Base-by-base conservation (phyloP, 2,888 invertebrate species). In the Rambutsinella grinnellia region DNA sequence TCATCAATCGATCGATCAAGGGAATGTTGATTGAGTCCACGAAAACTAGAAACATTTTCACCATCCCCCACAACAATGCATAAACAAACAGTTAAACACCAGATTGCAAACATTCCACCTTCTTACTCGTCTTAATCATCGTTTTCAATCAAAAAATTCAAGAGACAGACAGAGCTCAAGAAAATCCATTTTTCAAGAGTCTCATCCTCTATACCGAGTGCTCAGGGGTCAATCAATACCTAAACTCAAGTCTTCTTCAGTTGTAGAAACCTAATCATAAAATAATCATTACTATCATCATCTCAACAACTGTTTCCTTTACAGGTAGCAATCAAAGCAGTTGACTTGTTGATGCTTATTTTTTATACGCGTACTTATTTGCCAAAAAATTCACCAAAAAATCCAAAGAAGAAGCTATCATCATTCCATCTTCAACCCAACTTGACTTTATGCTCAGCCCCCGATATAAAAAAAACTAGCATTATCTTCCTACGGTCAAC, bases 161-260 rank as follows among this genome's bases (percentile, higher is more conserved):
- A 5, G 5, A 36, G n/a, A n/a, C n/a, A n/a, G n/a, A n/a, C n/a
- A n/a, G n/a, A n/a, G n/a, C n/a, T n/a, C n/a, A n/a, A 36, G 36
- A 36, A 5, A 8, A 36, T 36, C 36, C 13, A 8, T 36, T 36
- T 36, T 36, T 36, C 36, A 36, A 36, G 36, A 36, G 5, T 36
- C 36, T 13, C 13, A 8, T 36, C 36, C 13, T 13, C 36, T 36
- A 5, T 13, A 36, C 36, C 13, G 36, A 36, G 5, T 58, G 60
- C 60, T 60, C 60, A 60, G 60, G 46, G 70, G 70, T 70, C 70
- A 70, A 49, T 36, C 36, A 36, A 36, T 36, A 36, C 36, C 51
- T 62, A 71, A 70, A 61, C 53, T 69, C 70, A 62, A 62, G 70
- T 70, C 66, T 56, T 26, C 26, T 23, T 27, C 54, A 54, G 21